phyloP scores from a whole-genome alignment of 2,888 invertebrate species.

The Sminthurides aquaticus region DNA sequence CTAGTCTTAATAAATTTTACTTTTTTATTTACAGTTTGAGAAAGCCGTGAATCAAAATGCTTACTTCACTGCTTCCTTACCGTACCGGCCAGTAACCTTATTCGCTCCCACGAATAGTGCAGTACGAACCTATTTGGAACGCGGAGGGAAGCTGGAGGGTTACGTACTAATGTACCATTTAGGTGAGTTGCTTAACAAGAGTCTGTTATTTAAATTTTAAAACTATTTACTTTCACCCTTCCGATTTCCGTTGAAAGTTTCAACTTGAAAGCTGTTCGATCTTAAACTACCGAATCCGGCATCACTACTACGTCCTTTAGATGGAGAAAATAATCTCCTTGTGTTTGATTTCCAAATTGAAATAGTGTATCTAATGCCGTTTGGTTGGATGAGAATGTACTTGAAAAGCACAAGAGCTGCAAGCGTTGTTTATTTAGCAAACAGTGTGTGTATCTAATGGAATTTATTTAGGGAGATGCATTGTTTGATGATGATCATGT shows the following conservation, averaged over 20 bases:
- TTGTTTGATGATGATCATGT: too few relatives aligned
- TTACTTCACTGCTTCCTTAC: conserved; percentile 64
- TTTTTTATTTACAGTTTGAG: conserved; percentile 64
- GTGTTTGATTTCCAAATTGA: too few relatives aligned
- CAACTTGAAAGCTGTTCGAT: not conserved
- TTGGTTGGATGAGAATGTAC: too few relatives aligned
- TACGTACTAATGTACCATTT: conserved; percentile 41
- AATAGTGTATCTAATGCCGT: too few relatives aligned
- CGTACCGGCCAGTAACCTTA: conserved; percentile 69
- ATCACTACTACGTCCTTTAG: too few relatives aligned
- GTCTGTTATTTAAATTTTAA: not conserved
- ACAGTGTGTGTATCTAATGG: too few relatives aligned
- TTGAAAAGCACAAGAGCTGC: too few relatives aligned
- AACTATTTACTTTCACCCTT: not conserved
- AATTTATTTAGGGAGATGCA: not conserved
- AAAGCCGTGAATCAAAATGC: conserved; percentile 63
- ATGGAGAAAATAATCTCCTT: too few relatives aligned
- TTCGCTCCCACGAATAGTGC: conserved; percentile 84
- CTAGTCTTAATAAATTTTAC: too few relatives aligned
- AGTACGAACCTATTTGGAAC: conserved; percentile 62
- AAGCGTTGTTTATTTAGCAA: too few relatives aligned
- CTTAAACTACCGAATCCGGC: too few relatives aligned
- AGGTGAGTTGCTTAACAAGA: conserved; percentile 34
- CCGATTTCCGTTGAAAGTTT: not conserved
- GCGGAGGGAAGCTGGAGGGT: conserved; percentile 38